Base-by-base conservation (phyloP, 2,888 invertebrate species). In the Embidobia sp. region DNA sequence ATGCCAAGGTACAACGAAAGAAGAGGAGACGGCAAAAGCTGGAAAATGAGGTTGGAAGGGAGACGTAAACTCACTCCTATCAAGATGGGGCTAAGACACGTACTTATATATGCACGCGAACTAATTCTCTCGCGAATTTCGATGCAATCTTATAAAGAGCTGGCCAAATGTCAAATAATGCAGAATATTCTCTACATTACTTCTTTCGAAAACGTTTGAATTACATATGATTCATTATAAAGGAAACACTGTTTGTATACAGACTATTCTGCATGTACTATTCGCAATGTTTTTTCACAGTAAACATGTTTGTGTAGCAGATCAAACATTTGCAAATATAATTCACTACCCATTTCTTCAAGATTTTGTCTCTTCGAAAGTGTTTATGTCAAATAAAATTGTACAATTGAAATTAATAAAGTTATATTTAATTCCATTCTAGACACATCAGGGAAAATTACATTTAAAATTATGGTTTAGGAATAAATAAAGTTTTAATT, bases 31-130 rank as follows among this genome's bases (percentile, higher is more conserved):
- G 49, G 57, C 33, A 57, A 55, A 63, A 64, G 48, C 63, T 49
- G 57, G 73, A 64, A 73, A 73, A 73, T 73, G 64, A 73, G 73
- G 57, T 73, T 64, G 64, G 15, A 55, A 64, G 57, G 29, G 33
- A 55, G 35, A 48, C 42, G 57, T 46, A 35, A 48, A 7, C 40
- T 49, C 10, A 11, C 16, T 42, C 40, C 29, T 48, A 73, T 73
- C 72, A 73, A 53, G 37, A 55, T 26, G 18, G 22, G 35, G 31
- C 53, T 53, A 40, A 48, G 72, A 72, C 55, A 63, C 49, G 37
- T 53, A 63, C 55, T 70, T 61, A 53, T 46, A 55, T 44, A 51
- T 46, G 42, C 44, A 44, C 63, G 35, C 42, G 22, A 55, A 49
- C 61, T 37, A 53, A 72, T 48, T 63, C 72, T 48, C 53, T 10